phyloP scores from a whole-genome alignment of 2,113 vertebrate genomes.

The Tragelaphus buxtoni region DNA sequence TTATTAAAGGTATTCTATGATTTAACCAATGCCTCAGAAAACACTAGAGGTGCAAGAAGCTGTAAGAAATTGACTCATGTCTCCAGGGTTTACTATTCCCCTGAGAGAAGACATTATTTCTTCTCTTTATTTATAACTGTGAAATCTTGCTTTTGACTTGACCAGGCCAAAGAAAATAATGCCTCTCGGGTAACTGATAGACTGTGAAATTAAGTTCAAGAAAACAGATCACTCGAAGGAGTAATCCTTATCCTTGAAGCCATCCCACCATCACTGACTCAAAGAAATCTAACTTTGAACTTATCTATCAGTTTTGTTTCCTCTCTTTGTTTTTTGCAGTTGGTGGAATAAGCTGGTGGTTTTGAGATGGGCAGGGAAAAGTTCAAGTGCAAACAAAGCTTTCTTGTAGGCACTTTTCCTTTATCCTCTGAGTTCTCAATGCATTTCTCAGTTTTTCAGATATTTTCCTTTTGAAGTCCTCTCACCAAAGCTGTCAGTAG shows the following conservation, averaged over 20 bases:
- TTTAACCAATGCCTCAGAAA: background rate
- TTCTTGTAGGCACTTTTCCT: background rate
- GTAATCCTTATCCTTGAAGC: background rate
- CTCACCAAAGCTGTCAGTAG: background rate
- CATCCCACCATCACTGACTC: background rate
- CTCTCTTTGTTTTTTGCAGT: background rate
- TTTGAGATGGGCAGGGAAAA: background rate
- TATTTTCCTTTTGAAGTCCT: slow-evolving; percentile 2
- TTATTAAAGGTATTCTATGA: background rate
- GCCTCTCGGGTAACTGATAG: background rate
- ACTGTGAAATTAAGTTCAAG: slow-evolving; percentile 51
- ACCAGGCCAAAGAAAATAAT: slow-evolving; percentile 24
- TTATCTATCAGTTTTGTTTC: background rate
- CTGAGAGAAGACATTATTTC: background rate
- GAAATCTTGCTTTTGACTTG: slow-evolving; percentile 40
- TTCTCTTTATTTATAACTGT: background rate
- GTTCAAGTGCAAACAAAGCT: background rate
- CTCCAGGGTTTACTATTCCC: background rate
- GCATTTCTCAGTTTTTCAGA: background rate
- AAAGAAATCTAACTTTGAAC: background rate
- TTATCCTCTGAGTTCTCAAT: background rate
- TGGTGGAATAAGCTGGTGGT: background rate
- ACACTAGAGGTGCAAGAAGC: background rate
- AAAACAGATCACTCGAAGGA: background rate
- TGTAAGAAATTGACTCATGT: background rate